These are phyloP conservation scores for Hyphantria cunea DNA, from an alignment of 1,140 invertebrate species.

Conservation along the genomic window DNA sequence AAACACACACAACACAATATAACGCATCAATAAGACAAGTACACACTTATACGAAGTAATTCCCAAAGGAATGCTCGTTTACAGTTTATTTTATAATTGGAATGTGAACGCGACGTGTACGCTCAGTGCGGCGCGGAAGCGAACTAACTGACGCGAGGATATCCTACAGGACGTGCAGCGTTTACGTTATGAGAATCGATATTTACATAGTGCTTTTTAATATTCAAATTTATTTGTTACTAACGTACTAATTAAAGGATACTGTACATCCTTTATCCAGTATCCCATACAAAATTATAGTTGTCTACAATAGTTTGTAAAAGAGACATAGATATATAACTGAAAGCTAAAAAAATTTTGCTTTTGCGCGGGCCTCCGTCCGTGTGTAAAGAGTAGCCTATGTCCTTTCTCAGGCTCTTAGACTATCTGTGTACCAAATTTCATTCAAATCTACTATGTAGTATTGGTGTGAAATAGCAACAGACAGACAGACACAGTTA, in stretches of 20 bases:
- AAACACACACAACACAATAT: constrained; percentile 10
- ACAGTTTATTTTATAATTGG: constrained; percentile 40
- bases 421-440: too few species aligned
- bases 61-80: constrained; percentile 34
- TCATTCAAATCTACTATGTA: too few species aligned
- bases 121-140: constrained; percentile 63
- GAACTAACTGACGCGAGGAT: constrained; percentile 68
- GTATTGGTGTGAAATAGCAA: too few species aligned
- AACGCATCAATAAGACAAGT: constrained; percentile 29
- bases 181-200: constrained; percentile 71
- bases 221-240: constrained; percentile 58
- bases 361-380: too few species aligned
- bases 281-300: constrained; percentile 8
- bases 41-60: constrained; percentile 35
- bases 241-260: constrained; percentile 20
- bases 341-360: too few species aligned
- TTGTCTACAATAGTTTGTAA: not conserved
- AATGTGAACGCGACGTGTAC: constrained; percentile 65
- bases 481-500: too few species aligned
- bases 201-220: constrained; percentile 78
- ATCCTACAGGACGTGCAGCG: constrained; percentile 74
- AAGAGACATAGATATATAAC: too few species aligned
- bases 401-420: too few species aligned
- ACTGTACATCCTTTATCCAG: too few species aligned
- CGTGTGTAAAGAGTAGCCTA: too few species aligned